Evolutionary conservation across 2,888 invertebrate species (phyloP), one percentile per base, ranked within the genome.

Genomic region (Embidobia sp.): DNA sequence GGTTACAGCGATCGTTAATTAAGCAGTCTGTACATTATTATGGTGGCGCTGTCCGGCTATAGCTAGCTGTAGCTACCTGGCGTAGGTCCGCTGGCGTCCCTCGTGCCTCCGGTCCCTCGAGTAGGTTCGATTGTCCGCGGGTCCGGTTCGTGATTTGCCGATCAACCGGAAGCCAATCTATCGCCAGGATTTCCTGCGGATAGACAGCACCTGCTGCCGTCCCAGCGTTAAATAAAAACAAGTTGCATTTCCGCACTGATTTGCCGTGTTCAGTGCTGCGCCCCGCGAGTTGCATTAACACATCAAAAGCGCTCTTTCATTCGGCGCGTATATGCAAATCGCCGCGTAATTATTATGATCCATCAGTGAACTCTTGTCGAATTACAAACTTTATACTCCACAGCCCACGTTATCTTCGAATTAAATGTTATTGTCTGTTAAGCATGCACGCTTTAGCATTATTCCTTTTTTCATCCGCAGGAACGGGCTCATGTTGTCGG

Each of bases 1-100:
- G 83, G 81, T 85, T 84, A 83, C 81, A 81, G 83, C 79, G 84
- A 85, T 85, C 84, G 85, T 82, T 86, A 86, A 86, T 85, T 86
- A 85, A 83, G 77, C 69, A 77, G 59, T 31, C 63, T 18, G 53
- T 16, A 46, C 53, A 37, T 61, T n/a, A n/a, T n/a, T 61, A 40
- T 64, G 70, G 37, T 26, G 55, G 63, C 55, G 48, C 49, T 42
- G 40, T 49, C 19, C 51, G 8, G 31, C 37, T 3, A n/a, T n/a
- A n/a, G n/a, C n/a, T n/a, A n/a, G n/a, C n/a, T n/a, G n/a, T n/a
- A 18, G 18, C 16, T 31, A 33, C 18, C 57, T 31, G 10, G n/a
- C 51, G 11, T 22, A 0, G 3, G 7, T n/a, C 27, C 48, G 15
- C 35, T 51, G 13, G 3, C 61, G 10, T 10, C 51, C 64, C 57